phyloP scores from a whole-genome alignment of 2,888 invertebrate genomes.

The Drosophila atripex region DNA sequence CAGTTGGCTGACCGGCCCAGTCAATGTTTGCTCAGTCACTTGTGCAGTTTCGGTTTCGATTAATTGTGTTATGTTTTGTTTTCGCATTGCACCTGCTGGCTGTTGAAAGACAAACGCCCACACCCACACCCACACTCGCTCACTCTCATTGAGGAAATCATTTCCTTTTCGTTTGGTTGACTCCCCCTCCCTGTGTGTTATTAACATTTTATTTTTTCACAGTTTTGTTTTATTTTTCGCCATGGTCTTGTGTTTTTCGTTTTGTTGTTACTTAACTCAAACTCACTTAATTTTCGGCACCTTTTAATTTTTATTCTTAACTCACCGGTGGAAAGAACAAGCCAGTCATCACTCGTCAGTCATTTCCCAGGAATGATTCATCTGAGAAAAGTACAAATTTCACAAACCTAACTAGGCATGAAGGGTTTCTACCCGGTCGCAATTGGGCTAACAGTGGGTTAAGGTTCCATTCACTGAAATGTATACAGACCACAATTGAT shows the following conservation, averaged over 20 bases:
- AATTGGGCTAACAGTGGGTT: too few relatives aligned
- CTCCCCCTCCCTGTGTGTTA: conserved; percentile 30
- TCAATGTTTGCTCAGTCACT: conserved; percentile 58
- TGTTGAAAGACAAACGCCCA: conserved; percentile 2
- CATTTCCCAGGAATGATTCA: conserved; percentile 42
- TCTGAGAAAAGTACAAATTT: conserved; percentile 53
- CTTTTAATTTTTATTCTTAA: conserved; percentile 44
- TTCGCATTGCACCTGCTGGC: conserved; percentile 36
- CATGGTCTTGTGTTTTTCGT: conserved; percentile 32
- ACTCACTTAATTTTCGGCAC: conserved; percentile 71
- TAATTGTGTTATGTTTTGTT: conserved; percentile 38
- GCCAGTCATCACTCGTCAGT: conserved; percentile 48
- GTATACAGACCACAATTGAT: too few relatives aligned
- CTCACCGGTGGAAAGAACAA: conserved; percentile 14
- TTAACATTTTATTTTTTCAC: conserved; percentile 48
- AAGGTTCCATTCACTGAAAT: too few relatives aligned
- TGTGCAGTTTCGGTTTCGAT: conserved; percentile 48
- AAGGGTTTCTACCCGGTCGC: not conserved
- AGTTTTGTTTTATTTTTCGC: conserved; percentile 20
- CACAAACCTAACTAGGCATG: conserved; percentile 60
- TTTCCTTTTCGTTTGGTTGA: conserved; percentile 32
- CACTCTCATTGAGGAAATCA: conserved; percentile 1
- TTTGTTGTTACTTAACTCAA: conserved; percentile 53
- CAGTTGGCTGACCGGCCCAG: conserved; percentile 68
- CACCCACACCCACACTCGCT: not conserved